Evolutionary conservation across 2,888 invertebrate genomes (phyloP).

Genomic region (Tenthredo notha): DNA sequence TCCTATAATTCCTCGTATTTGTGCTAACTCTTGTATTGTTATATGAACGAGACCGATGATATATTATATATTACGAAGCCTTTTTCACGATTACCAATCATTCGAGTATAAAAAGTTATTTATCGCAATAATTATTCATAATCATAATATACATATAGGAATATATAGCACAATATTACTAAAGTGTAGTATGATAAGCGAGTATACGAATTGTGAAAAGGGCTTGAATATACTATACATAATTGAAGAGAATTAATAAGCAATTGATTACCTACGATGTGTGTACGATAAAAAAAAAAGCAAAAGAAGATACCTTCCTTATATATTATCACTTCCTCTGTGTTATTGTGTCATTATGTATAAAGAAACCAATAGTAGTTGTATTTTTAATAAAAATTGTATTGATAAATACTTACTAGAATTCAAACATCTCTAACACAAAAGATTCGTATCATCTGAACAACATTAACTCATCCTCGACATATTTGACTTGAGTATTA

Average conservation of each 20-base stretch:
- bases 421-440: not conserved
- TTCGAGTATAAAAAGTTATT: slow-evolving; percentile 24
- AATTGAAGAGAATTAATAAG: not conserved
- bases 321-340: slow-evolving; percentile 10
- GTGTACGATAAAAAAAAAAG: not conserved
- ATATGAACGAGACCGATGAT: not conserved
- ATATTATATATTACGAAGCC: not conserved
- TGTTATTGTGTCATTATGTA: slow-evolving; percentile 43
- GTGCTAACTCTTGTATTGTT: not conserved
- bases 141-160: not conserved
- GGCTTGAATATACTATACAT: not conserved
- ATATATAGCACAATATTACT: not conserved
- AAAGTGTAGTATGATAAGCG: not conserved
- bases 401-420: slow-evolving; percentile 12
- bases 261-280: slow-evolving; percentile 6
- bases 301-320: not conserved
- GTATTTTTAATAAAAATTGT: slow-evolving; percentile 45
- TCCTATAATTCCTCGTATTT: not conserved
- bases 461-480: slow-evolving; percentile 1
- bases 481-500: not conserved
- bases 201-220: slow-evolving; percentile 16
- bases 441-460: not conserved
- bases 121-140: slow-evolving; percentile 18
- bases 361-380: slow-evolving; percentile 46
- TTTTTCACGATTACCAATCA: slow-evolving; percentile 13